Base-by-base conservation (phyloP, 2,888 invertebrate species). In the Erpobdella octoculata region DNA sequence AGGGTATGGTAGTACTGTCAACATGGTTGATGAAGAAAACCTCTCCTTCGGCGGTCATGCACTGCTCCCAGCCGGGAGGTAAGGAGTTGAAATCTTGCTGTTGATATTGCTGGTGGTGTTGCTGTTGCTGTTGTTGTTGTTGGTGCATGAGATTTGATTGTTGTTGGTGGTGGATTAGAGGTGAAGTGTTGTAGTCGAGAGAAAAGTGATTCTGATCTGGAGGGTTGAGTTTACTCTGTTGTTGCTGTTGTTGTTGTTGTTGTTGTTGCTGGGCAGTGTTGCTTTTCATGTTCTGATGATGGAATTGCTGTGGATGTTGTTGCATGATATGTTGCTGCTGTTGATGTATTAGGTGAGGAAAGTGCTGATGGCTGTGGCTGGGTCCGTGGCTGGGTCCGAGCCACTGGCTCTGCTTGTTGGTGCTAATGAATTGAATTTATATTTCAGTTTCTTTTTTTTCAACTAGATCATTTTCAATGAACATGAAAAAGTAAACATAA, bases 1-100 rank as follows among this genome's bases (percentile, higher is more conserved):
- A 93, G 95, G 95, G 96, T 81, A 93, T 93, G 77, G 95, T 95
- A 81, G 92, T 93, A 85, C 92, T 89, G 71, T 82, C 80, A 70
- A 80, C 76, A 75, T 83, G 83, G 76, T 83, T 83, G 71, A 83
- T 83, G 76, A 81, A 85, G 78, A 85, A 85, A 46, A 81, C 78
- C 76, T 84, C 84, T 25, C 83, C 84, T 64, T 83, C 80, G 0
- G 81, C 78, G 3, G 84, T 83, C 71, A 78, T 78, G 37, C 83
- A 83, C 77, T 81, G 81, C 73, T 84, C 84, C 84, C 84, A 84
- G 46, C 84, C 84, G 35, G 79, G 80, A 12, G 85, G 84, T 31
- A 85, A 76, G 36, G 71, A 71, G 38, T 33, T n/a, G 37, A 73
- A 53, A 38, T 73, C 61, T 36, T 48, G 73, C n/a, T 41, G 78